phyloP scores from a whole-genome alignment of 2,888 invertebrate genomes.

The Dexiosoma caninum region DNA sequence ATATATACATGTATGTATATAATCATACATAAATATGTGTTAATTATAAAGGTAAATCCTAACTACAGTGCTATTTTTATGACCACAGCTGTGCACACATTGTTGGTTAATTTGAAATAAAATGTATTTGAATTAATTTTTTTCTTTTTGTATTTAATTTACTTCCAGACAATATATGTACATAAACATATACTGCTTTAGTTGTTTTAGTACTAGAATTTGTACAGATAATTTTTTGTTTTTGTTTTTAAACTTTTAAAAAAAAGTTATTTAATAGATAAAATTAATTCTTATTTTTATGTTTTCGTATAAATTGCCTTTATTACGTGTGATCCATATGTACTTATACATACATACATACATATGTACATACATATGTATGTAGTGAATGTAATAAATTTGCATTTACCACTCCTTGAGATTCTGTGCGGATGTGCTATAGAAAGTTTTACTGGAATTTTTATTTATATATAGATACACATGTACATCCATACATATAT shows the following conservation, averaged over 20 bases:
- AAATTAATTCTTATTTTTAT: not conserved
- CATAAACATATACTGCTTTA: too few species aligned
- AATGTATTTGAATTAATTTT: too few species aligned
- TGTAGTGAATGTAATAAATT: constrained; percentile 56
- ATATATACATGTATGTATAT: too few species aligned
- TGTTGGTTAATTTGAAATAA: too few species aligned
- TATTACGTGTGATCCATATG: not conserved
- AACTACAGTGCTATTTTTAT: too few species aligned
- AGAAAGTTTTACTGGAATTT: constrained; percentile 37
- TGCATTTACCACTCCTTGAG: constrained; percentile 63
- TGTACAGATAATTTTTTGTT: not conserved
- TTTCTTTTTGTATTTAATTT: too few species aligned
- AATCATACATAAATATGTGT: too few species aligned
- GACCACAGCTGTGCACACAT: too few species aligned
- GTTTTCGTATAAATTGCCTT: not conserved
- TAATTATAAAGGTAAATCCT: too few species aligned
- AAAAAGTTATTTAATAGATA: constrained; percentile 39
- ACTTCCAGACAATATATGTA: too few species aligned
- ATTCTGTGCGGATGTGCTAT: constrained; percentile 45
- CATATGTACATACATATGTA: not conserved
- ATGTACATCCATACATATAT: too few species aligned
- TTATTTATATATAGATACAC: not conserved
- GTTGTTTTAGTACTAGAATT: not conserved
- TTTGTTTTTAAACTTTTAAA: not conserved
- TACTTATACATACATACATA: not conserved